Percentiles rank a stretch among this genome's conserved stretches.
Conservation (phyloP, 2,113 vertebrate genomes). For the Panthera tigris region DNA sequence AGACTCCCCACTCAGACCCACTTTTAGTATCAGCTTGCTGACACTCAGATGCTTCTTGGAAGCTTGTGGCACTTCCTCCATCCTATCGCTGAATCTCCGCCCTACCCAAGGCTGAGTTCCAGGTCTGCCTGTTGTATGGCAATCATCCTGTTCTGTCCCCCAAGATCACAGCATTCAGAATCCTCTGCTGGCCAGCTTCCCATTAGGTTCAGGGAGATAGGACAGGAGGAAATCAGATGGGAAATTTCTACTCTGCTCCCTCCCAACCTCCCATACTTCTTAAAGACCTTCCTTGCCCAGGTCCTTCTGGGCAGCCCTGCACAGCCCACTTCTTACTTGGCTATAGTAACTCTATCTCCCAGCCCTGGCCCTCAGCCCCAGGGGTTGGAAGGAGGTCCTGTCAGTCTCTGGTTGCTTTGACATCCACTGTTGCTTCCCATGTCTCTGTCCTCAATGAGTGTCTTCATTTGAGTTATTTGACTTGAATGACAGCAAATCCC, state of each 20-base stretch:
- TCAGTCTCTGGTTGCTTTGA: background rate
- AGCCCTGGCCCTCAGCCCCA: background rate
- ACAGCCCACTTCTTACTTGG: background rate
- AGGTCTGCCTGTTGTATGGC: background rate
- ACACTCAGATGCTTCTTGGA: slow-evolving; percentile 18
- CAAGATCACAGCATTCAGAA: background rate
- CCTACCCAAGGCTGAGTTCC: background rate
- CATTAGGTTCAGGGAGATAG: background rate
- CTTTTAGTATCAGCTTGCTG: background rate
- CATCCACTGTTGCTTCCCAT: background rate
- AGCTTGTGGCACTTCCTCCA: background rate
- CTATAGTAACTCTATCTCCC: background rate
- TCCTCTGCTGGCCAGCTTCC: background rate
- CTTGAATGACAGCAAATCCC: background rate
- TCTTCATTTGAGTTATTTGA: background rate
- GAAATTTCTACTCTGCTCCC: background rate
- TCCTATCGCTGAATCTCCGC: background rate
- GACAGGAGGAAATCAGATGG: background rate
- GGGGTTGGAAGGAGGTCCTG: background rate
- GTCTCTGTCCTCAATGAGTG: background rate
- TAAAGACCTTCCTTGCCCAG: background rate
- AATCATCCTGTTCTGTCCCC: background rate
- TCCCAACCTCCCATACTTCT: background rate
- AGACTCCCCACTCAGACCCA: background rate
- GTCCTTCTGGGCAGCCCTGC: background rate